Evolutionary conservation across 1,140 invertebrate genomes (phyloP).

Genomic region (Anastrepha ludens): DNA sequence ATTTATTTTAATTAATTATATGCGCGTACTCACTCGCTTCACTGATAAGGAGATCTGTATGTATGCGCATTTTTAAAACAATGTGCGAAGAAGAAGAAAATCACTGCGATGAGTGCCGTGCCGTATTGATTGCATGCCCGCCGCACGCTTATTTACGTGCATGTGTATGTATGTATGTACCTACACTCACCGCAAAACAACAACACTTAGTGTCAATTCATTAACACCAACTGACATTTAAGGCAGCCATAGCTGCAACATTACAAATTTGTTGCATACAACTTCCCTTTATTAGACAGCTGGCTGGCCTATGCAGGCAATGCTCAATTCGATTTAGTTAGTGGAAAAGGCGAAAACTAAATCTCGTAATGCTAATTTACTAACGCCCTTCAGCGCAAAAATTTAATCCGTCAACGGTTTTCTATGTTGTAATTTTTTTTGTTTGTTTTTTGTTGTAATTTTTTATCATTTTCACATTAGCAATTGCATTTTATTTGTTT

Average conservation of each 20-base stretch:
- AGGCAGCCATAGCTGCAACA: slow-evolving; percentile 26
- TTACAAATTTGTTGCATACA: slow-evolving; percentile 20
- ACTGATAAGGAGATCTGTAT: neutral
- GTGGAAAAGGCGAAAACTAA: no score
- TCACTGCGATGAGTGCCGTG: no score
- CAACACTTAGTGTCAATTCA: slow-evolving; percentile 38
- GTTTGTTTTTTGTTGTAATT: neutral
- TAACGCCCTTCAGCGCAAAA: slow-evolving; percentile 26
- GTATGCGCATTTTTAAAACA: no score
- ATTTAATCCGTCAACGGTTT: slow-evolving; percentile 19
- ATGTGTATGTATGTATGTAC: neutral
- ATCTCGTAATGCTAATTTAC: neutral
- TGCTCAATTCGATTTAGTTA: neutral
- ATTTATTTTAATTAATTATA: slow-evolving; percentile 12
- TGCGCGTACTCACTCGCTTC: neutral
- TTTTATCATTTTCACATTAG: neutral
- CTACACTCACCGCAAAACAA: neutral
- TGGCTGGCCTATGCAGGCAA: neutral
- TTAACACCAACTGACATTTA: slow-evolving; percentile 11
- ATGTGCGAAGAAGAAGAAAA: no score
- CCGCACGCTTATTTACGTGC: neutral
- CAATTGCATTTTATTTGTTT: neutral
- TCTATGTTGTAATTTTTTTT: slow-evolving; percentile 2
- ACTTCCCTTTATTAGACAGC: neutral
- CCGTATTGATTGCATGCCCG: neutral